A percentile compares a stretch with the other conserved stretches of the same genome.
phyloP scores from a whole-genome alignment of 2,113 vertebrate genomes.

The Leptodactylus fuscus region DNA sequence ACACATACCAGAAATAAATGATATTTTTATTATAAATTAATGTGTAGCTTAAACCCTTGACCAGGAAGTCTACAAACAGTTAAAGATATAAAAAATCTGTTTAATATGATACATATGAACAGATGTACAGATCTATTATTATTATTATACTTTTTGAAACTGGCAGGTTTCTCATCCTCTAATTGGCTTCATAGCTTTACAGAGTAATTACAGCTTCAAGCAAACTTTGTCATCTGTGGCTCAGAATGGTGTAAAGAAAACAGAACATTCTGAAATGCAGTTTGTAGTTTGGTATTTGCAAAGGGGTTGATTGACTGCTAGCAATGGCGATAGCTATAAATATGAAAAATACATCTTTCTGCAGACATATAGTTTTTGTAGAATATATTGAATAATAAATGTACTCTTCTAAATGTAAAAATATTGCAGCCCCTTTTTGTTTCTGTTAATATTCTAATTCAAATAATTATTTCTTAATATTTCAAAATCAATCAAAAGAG shows the following conservation, averaged over 20 bases:
- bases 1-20: not conserved
- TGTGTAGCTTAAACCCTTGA: not conserved
- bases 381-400: not conserved
- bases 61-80: conserved; percentile 66
- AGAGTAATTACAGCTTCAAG: conserved; percentile 78
- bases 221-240: conserved; percentile 79
- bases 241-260: conserved; percentile 79
- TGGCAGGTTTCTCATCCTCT: conserved; percentile 74
- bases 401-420: not conserved
- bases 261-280: conserved; percentile 75
- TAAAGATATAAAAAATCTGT: conserved; percentile 67
- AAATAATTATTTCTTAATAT: not conserved
- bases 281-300: conserved; percentile 70
- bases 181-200: conserved; percentile 78
- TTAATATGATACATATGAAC: conserved; percentile 68
- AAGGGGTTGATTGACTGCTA: conserved; percentile 28
- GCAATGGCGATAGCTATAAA: conserved; percentile 15
- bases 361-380: not conserved
- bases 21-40: not conserved
- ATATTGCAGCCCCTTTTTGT: not conserved
- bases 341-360: conserved; percentile 18
- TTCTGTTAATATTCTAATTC: not conserved
- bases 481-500: too few relatives aligned
- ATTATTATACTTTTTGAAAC: conserved; percentile 66
- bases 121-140: conserved; percentile 70